Base-by-base conservation (phyloP, 2,797 vertebrate species). In the Pangasius djambal region DNA sequence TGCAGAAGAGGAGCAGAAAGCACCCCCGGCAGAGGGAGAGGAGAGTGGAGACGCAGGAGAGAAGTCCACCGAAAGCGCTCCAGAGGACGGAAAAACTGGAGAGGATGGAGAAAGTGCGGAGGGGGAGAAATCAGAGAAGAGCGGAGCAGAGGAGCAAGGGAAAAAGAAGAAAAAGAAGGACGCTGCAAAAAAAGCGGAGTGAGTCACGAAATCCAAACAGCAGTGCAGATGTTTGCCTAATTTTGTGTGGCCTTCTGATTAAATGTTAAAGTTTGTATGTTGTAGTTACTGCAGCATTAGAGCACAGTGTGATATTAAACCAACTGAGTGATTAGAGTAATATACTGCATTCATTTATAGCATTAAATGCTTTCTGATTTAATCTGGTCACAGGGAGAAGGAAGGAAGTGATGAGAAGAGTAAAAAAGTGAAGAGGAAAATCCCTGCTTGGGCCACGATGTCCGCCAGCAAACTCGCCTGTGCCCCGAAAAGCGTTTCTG, bases 391-490 rank as follows among this genome's bases (percentile, higher is more conserved):
- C 95, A 97, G 96, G 92, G 94, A 96, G 88, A 97, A 97, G 89
- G 98, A 99, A 78, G 97, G 96, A 59, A 94, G 96, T 88, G 96
- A 96, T 88, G 96, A 97, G 93, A 99, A 99, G 95, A 96, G 94
- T 92, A 99, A 98, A 96, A 99, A 99, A 92, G 96, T 99, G 95
- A 99, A 98, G 92, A 96, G 97, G 95, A 98, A 97, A 55, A 98
- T 99, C 93, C 99, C 99, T 28, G 96, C 97, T 0, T 99, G 99
- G 99, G 99, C 98, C n/a, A 98, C 97, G 1, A 94, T 99, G 88
- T 95, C 97, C 9, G 95, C 96, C 89, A 97, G 95, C 95, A 98
- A 98, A 95, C 96, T 98, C 31, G 95, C 97, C n/a, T 96, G 97
- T 0, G 96, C 97, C 13, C 94, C 97, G 65, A 97, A 97, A 87